Conservation (phyloP, 1,140 invertebrate species). For the Bursaphelenchus mucronatus region DNA sequence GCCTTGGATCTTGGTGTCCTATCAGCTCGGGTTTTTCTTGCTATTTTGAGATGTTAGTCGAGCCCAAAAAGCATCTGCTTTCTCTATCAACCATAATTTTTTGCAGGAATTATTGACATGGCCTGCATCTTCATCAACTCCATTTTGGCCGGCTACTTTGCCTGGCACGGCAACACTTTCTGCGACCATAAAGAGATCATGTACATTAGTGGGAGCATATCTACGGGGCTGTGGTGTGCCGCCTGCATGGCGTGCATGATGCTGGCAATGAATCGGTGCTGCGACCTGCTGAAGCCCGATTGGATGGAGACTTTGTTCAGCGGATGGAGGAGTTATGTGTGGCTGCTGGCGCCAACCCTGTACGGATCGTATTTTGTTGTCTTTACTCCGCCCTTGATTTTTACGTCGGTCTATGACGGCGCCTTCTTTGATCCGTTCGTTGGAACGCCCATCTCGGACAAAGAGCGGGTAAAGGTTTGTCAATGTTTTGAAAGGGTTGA, state of each 20-base stretch:
- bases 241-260: constrained; percentile 30
- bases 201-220: constrained; percentile 30
- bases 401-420: constrained; percentile 21
- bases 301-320: constrained; percentile 33
- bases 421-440: constrained; percentile 32
- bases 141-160: constrained; percentile 26
- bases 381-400: constrained; percentile 30
- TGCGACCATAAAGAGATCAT: constrained; percentile 29
- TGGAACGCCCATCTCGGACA: constrained; percentile 2
- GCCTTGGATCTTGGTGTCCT: too few species aligned
- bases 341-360: constrained; percentile 21
- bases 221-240: constrained; percentile 25
- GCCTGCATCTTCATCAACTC: constrained; percentile 23
- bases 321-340: constrained; percentile 16
- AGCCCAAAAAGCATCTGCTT: too few species aligned
- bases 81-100: too few species aligned
- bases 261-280: constrained; percentile 30
- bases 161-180: constrained; percentile 6
- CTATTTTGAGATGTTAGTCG: too few species aligned
- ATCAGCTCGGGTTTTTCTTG: too few species aligned
- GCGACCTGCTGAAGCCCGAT: constrained; percentile 25
- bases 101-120: constrained; percentile 19
- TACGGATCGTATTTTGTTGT: constrained; percentile 24
- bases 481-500: too few species aligned
- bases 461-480: too few species aligned